phyloP scores from a whole-genome alignment of 1,140 invertebrate genomes.

The Drosophila simulans region DNA sequence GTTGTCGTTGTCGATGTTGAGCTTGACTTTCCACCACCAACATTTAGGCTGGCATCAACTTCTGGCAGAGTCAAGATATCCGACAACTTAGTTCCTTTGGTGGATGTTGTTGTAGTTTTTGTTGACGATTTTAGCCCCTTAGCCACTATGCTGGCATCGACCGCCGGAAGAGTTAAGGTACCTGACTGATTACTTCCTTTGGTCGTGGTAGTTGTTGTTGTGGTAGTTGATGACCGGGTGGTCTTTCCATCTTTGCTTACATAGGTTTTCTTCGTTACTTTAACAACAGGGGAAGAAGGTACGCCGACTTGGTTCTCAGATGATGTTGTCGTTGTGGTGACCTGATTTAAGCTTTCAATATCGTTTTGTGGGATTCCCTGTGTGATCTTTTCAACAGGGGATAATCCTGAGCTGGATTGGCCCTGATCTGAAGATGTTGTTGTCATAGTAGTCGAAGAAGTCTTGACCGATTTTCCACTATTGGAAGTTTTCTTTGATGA shows the following conservation, averaged over 20 bases:
- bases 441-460: slow-evolving; percentile 2
- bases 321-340: not conserved
- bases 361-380: too few species aligned
- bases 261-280: not conserved
- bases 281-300: not conserved
- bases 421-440: not conserved
- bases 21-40: not conserved
- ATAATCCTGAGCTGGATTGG: not conserved
- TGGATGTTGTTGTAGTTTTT: not conserved
- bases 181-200: not conserved
- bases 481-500: not conserved
- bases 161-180: not conserved
- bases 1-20: slow-evolving; percentile 5
- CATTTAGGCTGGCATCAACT: not conserved
- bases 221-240: not conserved
- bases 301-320: not conserved
- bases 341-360: not conserved
- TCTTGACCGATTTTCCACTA: not conserved
- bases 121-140: not conserved
- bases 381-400: not conserved
- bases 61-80: not conserved
- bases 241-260: not conserved
- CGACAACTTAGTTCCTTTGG: not conserved
- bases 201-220: slow-evolving; percentile 1
- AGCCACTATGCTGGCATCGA: not conserved